Evolutionary conservation across 2,888 invertebrate species (phyloP).

Genomic region (Notocelia uddmanniana): DNA sequence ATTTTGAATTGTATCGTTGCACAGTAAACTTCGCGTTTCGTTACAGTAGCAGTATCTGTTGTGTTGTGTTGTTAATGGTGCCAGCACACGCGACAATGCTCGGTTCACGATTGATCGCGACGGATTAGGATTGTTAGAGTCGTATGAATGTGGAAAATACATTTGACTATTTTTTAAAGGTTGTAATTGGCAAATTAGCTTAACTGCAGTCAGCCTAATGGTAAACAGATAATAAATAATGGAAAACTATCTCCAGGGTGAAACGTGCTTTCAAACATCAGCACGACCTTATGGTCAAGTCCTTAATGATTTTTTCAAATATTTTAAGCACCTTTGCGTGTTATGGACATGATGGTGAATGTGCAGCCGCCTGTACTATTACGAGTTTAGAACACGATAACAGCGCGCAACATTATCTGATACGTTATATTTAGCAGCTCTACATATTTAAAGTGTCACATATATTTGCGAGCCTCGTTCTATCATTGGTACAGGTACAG

Average conservation of each 20-base stretch:
- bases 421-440: background rate
- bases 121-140: background rate
- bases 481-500: background rate
- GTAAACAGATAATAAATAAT: no score
- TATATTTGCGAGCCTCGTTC: background rate
- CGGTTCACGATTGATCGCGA: conserved; percentile 29
- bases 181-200: no score
- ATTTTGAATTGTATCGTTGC: conserved; percentile 27
- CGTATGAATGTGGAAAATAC: background rate
- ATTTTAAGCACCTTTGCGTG: no score
- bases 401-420: background rate
- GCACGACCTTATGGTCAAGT: no score
- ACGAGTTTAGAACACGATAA: background rate
- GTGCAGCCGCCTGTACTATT: background rate
- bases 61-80: conserved; percentile 20
- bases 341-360: background rate
- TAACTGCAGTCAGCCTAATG: no score
- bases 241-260: no score
- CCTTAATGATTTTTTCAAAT: no score
- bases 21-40: conserved; percentile 31
- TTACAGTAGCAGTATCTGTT: conserved; percentile 37
- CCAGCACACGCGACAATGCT: conserved; percentile 33
- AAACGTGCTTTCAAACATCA: no score
- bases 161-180: background rate
- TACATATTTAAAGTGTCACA: background rate